Evolutionary conservation across 2,888 invertebrate species (phyloP).

Genomic region (Cheilosia soror): DNA sequence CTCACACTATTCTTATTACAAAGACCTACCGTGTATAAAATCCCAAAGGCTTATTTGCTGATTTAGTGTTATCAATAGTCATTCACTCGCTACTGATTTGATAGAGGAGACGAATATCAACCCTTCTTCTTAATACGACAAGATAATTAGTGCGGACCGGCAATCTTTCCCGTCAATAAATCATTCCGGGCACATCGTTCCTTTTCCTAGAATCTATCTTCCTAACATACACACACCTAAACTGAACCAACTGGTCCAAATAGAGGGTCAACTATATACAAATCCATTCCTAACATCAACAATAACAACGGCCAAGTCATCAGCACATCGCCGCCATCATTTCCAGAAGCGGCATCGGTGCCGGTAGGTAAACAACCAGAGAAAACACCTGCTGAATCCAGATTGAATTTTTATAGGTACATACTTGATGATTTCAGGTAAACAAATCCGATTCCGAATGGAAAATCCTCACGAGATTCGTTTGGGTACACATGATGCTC

Average conservation of each 20-base stretch:
- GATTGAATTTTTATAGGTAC: constrained; percentile 50
- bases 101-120: constrained; percentile 13
- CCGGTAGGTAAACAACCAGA: constrained; percentile 62
- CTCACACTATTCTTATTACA: constrained; percentile 27
- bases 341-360: constrained; percentile 65
- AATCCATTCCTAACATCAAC: constrained; percentile 55
- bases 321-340: constrained; percentile 41
- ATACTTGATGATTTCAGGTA: constrained; percentile 58
- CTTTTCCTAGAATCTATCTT: constrained; percentile 51
- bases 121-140: constrained; percentile 64
- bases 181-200: constrained; percentile 55
- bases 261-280: constrained; percentile 20
- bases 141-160: constrained; percentile 69
- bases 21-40: constrained; percentile 3
- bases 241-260: constrained; percentile 2
- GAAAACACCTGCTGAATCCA: constrained; percentile 71
- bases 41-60: constrained; percentile 33
- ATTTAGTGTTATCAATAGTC: constrained; percentile 21
- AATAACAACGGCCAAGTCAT: constrained; percentile 60
- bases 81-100: constrained; percentile 43
- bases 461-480: constrained; percentile 51
- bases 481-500: constrained; percentile 19
- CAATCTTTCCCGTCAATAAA: constrained; percentile 68
- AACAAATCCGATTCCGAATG: constrained; percentile 59
- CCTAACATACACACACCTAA: constrained; percentile 10